phyloP scores from a whole-genome alignment of 2,888 invertebrate species.

The Baronia brevicornis region DNA sequence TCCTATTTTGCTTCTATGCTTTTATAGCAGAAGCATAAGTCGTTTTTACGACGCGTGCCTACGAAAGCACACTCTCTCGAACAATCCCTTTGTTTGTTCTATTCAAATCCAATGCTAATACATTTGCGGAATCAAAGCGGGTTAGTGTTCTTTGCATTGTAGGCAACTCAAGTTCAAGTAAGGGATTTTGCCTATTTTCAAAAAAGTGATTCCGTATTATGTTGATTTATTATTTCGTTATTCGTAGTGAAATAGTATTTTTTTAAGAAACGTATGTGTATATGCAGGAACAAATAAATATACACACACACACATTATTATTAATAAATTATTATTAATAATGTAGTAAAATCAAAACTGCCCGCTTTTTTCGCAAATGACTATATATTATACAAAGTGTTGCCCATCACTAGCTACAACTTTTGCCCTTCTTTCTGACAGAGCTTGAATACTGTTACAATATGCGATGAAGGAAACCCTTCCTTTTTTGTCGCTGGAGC shows the following conservation, averaged over 20 bases:
- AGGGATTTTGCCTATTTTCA: conserved; percentile 27
- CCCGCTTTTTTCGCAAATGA: too few relatives aligned
- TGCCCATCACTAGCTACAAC: too few relatives aligned
- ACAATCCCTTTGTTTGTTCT: conserved; percentile 74
- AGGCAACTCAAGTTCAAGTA: conserved; percentile 53
- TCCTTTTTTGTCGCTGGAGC: too few relatives aligned
- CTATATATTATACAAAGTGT: too few relatives aligned
- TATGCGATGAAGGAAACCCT: too few relatives aligned
- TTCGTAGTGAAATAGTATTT: conserved; percentile 2
- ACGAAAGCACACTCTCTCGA: conserved; percentile 70
- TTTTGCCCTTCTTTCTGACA: too few relatives aligned
- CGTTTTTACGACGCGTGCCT: conserved; percentile 70
- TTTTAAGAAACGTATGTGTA: too few relatives aligned
- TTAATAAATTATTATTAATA: too few relatives aligned
- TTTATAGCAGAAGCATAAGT: conserved; percentile 17
- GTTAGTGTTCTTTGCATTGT: conserved; percentile 59
- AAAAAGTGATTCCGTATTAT: conserved; percentile 33
- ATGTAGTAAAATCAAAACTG: too few relatives aligned
- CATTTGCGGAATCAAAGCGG: conserved; percentile 69
- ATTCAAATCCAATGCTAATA: conserved; percentile 74
- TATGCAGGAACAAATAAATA: too few relatives aligned
- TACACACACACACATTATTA: too few relatives aligned
- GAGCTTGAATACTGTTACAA: too few relatives aligned
- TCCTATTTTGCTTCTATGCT: conserved; percentile 10
- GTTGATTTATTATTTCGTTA: conserved; percentile 7